Evolutionary conservation across 2,797 vertebrate genomes (phyloP), one percentile per base, ranked within the genome.

Genomic region (Hapalemur alaotrensis): DNA sequence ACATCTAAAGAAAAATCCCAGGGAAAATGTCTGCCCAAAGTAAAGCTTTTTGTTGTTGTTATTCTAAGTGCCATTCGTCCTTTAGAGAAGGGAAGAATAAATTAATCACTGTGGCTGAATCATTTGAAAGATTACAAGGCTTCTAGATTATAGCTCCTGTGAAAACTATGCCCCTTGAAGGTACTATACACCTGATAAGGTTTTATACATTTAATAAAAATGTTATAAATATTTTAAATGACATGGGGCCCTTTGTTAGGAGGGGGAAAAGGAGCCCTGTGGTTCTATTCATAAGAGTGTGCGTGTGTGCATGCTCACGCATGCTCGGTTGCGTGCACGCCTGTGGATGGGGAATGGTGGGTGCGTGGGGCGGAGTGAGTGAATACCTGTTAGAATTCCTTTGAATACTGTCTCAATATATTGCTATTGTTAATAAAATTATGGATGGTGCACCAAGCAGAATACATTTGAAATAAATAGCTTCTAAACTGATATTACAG

Each of bases 391-490:
- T 98, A 92, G 89, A 96, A 97, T 97, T 97, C 75, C 79, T 98
- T 98, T 98, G 97, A 98, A 97, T 95, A 91, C 93, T 28, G 0
- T 97, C 95, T 97, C 97, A 96, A 91, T 32, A 93, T 93, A 72
- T 95, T 98, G 75, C 95, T 95, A 95, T 97, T 98, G 92, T 98
- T 98, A 98, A 98, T 98, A 98, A 97, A 98, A 98, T 97, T 98
- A 97, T 96, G 82, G 75, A 79, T 97, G 97, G 80, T 97, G 96
- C 97, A 98, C 87, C 94, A 93, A 89, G 89, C 91, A 91, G 96
- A 98, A 98, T 97, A 72, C 86, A 97, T 98, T 97, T 92, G 94
- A 98, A 98, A 98, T 98, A 98, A 98, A 98, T 97, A 97, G 95
- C 96, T 98, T 97, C 89, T 98, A 83, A 98, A 88, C 76, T 8